These are phyloP conservation scores for Ciconia nigra DNA, from an alignment of 2,797 vertebrate genomes.

Conservation along the genomic window DNA sequence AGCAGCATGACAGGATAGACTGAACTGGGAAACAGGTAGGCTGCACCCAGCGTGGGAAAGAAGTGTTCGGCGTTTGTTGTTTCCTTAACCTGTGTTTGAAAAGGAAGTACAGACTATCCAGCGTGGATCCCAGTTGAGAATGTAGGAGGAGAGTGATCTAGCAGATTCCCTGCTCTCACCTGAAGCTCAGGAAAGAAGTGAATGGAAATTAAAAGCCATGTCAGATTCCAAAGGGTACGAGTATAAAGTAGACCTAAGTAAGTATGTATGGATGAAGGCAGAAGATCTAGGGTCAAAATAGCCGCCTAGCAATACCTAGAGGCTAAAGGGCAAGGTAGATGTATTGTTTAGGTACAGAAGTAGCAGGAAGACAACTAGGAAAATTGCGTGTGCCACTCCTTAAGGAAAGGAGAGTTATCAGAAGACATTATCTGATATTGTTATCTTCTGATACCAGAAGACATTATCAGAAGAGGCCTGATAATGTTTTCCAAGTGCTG, in stretches of 20 bases:
- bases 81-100: background rate
- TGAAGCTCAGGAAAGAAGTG: background rate
- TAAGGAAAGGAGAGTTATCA: background rate
- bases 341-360: background rate
- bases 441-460: background rate
- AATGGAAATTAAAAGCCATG: background rate
- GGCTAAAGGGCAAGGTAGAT: background rate
- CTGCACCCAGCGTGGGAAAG: background rate
- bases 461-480: background rate
- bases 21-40: background rate
- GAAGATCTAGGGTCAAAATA: background rate
- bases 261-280: background rate
- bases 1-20: background rate
- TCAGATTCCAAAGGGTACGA: background rate
- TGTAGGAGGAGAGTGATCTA: rapidly evolving
- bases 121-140: background rate
- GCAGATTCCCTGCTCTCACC: background rate
- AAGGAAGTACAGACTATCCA: background rate
- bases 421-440: background rate
- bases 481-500: background rate
- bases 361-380: background rate
- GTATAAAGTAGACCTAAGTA: background rate
- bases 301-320: background rate
- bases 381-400: background rate
- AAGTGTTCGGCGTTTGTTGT: background rate